These are phyloP conservation scores for Trachops cirrhosus DNA, from an alignment of 2,797 vertebrate species.

Conservation along the genomic window DNA sequence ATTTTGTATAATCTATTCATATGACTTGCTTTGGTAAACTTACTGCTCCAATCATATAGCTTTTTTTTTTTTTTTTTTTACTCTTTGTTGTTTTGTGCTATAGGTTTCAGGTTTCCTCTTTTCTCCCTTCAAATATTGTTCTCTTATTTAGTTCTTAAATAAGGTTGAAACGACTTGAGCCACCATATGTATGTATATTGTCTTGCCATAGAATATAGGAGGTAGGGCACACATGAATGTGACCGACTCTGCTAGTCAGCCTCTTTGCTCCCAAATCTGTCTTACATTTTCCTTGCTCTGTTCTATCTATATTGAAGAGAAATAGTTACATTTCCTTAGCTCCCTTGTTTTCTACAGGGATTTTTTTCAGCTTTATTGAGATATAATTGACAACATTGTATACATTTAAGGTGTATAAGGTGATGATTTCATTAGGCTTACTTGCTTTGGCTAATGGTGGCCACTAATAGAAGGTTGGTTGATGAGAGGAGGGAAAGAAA, in stretches of 20 bases:
- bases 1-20: neutral
- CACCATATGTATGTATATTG: neutral
- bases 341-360: neutral
- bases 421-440: neutral
- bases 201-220: neutral
- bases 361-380: neutral
- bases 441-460: neutral
- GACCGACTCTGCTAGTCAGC: neutral
- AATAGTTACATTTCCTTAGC: neutral
- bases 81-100: neutral
- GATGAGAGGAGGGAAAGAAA: neutral
- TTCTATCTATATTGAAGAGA: neutral
- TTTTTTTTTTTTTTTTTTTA: neutral
- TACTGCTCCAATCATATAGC: neutral
- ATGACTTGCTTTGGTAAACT: neutral
- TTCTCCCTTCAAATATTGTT: neutral
- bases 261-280: neutral
- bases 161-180: neutral
- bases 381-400: neutral
- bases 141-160: slow-evolving; percentile 21
- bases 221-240: neutral
- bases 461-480: neutral
- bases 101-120: neutral
- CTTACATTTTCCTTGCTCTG: neutral
- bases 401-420: neutral